Evolutionary conservation across 2,888 invertebrate species (phyloP), one percentile per base, ranked within the genome.

Genomic region (Hirtodrosophila cameraria): DNA sequence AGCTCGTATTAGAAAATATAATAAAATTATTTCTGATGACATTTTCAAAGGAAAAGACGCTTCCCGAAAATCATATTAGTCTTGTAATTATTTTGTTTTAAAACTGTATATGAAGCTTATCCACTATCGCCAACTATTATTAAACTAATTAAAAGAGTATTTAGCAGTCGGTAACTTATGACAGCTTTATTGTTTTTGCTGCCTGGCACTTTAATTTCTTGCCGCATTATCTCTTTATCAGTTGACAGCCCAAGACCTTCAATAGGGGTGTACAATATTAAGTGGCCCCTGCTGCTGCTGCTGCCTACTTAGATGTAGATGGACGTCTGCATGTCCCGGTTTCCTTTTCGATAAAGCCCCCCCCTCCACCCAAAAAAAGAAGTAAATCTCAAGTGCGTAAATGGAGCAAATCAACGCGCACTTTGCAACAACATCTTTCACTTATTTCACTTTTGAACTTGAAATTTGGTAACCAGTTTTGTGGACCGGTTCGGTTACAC

Each of bases 141-240:
- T n/a, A n/a, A n/a, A n/a, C n/a, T n/a, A n/a, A n/a, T n/a, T 3
- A 2, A 23, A 6, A 23, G 23, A 23, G 23, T 23, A 23, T 23
- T 7, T 3, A 2, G 7, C 23, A 5, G 8, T 23, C 23, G 23
- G 23, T 6, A 7, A 2, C 23, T 6, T 23, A n/a, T n/a, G n/a
- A n/a, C n/a, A n/a, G n/a, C n/a, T 3, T 23, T 23, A 7, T 23
- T 23, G 2, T 23, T 3, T 23, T 5, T 3, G 23, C 2, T 23
- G 23, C 23, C 54, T n/a, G 33, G 25, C 45, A 49, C 43, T 43
- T 49, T 50, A 35, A 60, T 58, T 49, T 48, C 41, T 48, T 54
- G 59, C 55, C 52, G 62, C 60, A 78, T 80, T 85, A 80, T 79
- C 80, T 82, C 53, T 75, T 80, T 80, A 80, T 85, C 86, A 82